Evolutionary conservation across 1,140 invertebrate species (phyloP).

Genomic region (Orius insidiosus): DNA sequence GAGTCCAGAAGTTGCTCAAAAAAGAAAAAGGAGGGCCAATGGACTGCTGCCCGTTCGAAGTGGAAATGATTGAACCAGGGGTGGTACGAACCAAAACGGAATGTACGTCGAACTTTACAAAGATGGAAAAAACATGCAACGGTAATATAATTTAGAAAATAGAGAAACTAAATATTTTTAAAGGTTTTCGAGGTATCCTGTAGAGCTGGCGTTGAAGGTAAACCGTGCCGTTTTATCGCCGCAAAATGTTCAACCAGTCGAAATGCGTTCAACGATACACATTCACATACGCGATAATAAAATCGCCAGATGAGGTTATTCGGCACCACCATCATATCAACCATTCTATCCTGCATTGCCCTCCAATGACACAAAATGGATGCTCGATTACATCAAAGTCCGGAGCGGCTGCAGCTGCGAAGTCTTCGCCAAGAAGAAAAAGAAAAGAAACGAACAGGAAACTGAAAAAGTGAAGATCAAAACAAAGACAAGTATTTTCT

Average conservation of each 20-base stretch:
- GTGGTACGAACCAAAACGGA: slow-evolving; percentile 52
- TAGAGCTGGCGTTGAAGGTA: slow-evolving; percentile 43
- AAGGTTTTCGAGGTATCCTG: slow-evolving; percentile 69
- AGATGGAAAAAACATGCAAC: slow-evolving; percentile 35
- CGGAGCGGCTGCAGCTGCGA: slow-evolving; percentile 69
- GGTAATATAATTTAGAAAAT: slow-evolving; percentile 7
- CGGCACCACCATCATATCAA: slow-evolving; percentile 27
- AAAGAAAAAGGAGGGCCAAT: slow-evolving; percentile 36
- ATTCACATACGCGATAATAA: slow-evolving; percentile 67
- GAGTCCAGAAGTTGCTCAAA: slow-evolving; percentile 42
- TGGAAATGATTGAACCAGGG: slow-evolving; percentile 59
- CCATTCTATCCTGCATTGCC: slow-evolving; percentile 29
- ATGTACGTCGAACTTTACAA: slow-evolving; percentile 59
- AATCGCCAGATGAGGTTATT: slow-evolving; percentile 26
- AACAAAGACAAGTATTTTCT: neutral
- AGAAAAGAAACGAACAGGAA: slow-evolving; percentile 19
- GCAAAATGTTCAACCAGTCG: slow-evolving; percentile 45
- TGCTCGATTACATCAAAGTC: slow-evolving; percentile 58
- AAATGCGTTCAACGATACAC: slow-evolving; percentile 66
- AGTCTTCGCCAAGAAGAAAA: slow-evolving; percentile 33
- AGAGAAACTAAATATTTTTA: slow-evolving; percentile 20
- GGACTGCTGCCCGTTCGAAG: slow-evolving; percentile 62
- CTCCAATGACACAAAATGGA: slow-evolving; percentile 35
- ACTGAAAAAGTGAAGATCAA: neutral
- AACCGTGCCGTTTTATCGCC: slow-evolving; percentile 56